Base-by-base conservation (phyloP, 92 coral and sea anemone genomes). In the Pocillopora grandis region DNA sequence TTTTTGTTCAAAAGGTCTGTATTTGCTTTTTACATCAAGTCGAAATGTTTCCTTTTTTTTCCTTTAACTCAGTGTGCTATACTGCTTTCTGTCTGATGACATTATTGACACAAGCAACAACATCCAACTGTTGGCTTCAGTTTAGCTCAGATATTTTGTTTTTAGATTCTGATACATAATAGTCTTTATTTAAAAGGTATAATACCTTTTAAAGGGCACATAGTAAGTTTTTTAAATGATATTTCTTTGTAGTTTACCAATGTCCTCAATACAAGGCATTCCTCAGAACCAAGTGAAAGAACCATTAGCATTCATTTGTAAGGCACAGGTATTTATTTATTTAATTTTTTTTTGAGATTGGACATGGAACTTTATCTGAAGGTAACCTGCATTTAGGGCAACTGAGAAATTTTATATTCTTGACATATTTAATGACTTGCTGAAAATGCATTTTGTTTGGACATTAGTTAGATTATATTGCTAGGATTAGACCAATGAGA, bases 251-350 rank as follows among this genome's bases (percentile, higher is more conserved):
- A 74, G 80, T 23, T 58, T 81, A 20, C 80, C 72, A 48, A 55
- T 17, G 19, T 74, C 80, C 5, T 57, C 83, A 20, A 20, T 57
- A 48, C 19, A 58, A 80, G 94, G 75, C 60, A 62, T 79, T 35
- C 88, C 90, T 27, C 86, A 82, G 23, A 36, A 55, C 37, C 92
- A 84, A 37, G 21, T 64, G 16, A 93, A 93, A 82, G 98, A 95
- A 60, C 98, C 98, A 12, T 87, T 95, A 33, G 91, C 93, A 83
- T 95, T 91, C 62, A 85, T 95, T 16, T 92, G 97, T 37, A 95
- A 93, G 76, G 97, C 98, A 33, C 98, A 95, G 95, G 98, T 93
- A 55, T 19, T 11, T 37, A 37, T 4, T 1, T 19, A 6, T 23
- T 17, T 16, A 12, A 21, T 37, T 12, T 18, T 72, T 8, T 13